phyloP scores from a whole-genome alignment of 2,797 vertebrate genomes.

The Anguilla pacifica region DNA sequence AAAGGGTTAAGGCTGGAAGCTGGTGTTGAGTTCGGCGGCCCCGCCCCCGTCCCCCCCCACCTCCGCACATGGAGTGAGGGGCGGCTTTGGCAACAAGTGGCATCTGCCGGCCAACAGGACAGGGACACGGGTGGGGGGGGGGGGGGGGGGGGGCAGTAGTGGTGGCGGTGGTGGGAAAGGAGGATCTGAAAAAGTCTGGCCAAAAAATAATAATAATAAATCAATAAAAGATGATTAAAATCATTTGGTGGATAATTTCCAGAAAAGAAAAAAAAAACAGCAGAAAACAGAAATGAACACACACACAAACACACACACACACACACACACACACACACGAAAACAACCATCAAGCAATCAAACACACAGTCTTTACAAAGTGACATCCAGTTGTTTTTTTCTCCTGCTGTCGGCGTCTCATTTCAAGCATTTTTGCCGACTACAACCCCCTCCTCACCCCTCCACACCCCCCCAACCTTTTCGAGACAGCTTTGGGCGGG shows the following conservation, averaged over 20 bases:
- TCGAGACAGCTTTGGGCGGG: conserved; percentile 51
- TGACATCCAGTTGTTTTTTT: conserved; percentile 71
- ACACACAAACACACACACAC: no score
- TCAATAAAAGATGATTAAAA: conserved; percentile 4
- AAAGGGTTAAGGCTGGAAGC: conserved; percentile 80
- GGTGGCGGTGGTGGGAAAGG: conserved; percentile 39
- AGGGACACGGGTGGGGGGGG: conserved; percentile 31
- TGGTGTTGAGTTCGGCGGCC: conserved; percentile 66
- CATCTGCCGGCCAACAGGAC: conserved; percentile 54
- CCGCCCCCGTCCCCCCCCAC: conserved; percentile 54
- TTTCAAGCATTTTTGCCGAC: conserved; percentile 45
- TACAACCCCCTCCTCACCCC: conserved; percentile 59
- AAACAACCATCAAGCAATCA: conserved; percentile 62
- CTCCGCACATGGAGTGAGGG: conserved; percentile 59
- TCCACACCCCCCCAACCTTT: conserved; percentile 30
- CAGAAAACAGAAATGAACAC: conserved; percentile 63
- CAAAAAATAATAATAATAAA: conserved; percentile 27
- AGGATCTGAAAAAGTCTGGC: conserved; percentile 9
- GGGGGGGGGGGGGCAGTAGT: background rate
- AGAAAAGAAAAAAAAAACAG: conserved; percentile 58
- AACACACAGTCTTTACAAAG: conserved; percentile 72
- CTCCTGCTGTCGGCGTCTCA: conserved; percentile 42
- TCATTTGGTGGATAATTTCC: conserved; percentile 27
- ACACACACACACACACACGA: conserved; percentile 51
- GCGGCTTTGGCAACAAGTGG: conserved; percentile 64